Conservation (phyloP, 1,140 invertebrate species). For the Saccostrea echinata region DNA sequence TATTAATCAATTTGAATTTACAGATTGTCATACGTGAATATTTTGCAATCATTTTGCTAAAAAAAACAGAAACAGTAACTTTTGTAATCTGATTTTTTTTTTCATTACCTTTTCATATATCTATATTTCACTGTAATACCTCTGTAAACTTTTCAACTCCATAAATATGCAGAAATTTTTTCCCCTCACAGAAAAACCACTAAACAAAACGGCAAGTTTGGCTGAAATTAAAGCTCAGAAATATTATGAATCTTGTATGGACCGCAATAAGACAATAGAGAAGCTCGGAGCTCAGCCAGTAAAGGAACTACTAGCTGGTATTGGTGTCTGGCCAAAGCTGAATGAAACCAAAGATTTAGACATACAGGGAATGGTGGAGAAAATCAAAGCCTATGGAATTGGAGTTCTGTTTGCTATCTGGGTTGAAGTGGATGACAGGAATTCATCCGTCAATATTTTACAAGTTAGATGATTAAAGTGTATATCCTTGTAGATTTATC, state of each 20-base stretch:
- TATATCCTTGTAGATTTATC: constrained; percentile 22
- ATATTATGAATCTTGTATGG: constrained; percentile 96
- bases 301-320: constrained; percentile 84
- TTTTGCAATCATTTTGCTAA: no score
- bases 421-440: constrained; percentile 95
- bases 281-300: constrained; percentile 89
- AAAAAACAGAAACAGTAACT: no score
- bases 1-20: no score
- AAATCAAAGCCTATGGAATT: constrained; percentile 91
- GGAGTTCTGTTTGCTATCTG: constrained; percentile 88
- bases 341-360: constrained; percentile 83
- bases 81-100: background rate
- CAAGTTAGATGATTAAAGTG: constrained; percentile 82
- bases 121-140: background rate
- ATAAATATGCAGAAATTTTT: background rate
- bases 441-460: constrained; percentile 92
- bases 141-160: background rate
- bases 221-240: constrained; percentile 93
- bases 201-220: constrained; percentile 80
- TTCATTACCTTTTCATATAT: background rate
- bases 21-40: no score
- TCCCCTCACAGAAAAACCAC: constrained; percentile 66
- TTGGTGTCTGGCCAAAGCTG: constrained; percentile 38
- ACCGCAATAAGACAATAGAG: constrained; percentile 95
- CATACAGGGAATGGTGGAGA: constrained; percentile 87